Conservation (phyloP, 2,113 vertebrate species). For the Ceratotherium simum region DNA sequence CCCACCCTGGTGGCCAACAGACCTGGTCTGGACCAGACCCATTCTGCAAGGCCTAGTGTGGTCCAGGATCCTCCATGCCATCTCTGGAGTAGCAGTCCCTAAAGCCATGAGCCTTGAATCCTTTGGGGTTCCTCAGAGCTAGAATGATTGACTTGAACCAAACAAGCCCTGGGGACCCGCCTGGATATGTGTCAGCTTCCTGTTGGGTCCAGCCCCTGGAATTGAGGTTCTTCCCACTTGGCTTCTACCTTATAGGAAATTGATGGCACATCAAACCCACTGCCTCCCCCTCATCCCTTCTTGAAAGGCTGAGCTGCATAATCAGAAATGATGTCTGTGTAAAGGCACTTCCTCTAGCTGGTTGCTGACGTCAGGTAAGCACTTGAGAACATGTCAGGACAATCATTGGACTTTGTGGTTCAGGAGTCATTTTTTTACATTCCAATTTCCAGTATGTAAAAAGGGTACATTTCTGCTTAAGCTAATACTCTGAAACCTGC, state of each 20-base stretch:
- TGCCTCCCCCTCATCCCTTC: not conserved
- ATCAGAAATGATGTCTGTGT: not conserved
- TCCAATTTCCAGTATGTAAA: slow-evolving; percentile 15
- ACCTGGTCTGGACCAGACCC: not conserved
- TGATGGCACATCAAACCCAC: not conserved
- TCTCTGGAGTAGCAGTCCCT: not conserved
- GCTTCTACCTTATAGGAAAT: not conserved
- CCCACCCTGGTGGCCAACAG: not conserved
- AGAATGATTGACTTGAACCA: not conserved
- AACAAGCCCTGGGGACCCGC: not conserved
- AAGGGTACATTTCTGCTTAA: not conserved
- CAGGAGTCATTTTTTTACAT: not conserved
- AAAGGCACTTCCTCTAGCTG: slow-evolving; percentile 26
- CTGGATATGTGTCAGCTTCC: not conserved
- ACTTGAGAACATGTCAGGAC: slow-evolving; percentile 22
- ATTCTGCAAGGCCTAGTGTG: not conserved
- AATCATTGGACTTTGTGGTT: not conserved
- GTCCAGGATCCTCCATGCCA: not conserved
- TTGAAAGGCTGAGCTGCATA: not conserved
- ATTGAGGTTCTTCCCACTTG: not conserved
- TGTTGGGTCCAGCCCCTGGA: not conserved
- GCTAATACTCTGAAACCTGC: not conserved
- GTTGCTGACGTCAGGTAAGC: slow-evolving; percentile 22
- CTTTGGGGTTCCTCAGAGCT: not conserved
- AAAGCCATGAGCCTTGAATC: not conserved